Evolutionary conservation across 1,140 invertebrate species (phyloP).

Genomic region (Leptinotarsa undecemlineata): DNA sequence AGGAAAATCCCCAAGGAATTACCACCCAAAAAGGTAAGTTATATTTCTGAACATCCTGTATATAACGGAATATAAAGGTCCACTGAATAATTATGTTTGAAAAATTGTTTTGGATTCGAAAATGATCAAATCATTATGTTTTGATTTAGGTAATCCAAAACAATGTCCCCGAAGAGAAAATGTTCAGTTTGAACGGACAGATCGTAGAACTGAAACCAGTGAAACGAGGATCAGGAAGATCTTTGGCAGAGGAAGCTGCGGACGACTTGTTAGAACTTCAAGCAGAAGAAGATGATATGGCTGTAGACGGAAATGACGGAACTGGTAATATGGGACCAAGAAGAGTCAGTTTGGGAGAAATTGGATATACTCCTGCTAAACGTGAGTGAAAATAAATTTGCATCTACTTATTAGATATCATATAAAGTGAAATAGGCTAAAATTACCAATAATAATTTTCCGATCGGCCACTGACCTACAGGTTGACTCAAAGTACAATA

Average conservation of each 20-base stretch:
- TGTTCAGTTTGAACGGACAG: constrained; percentile 45
- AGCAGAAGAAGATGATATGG: constrained; percentile 33
- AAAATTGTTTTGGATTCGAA: too few relatives aligned
- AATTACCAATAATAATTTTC: not conserved
- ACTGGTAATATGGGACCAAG: constrained; percentile 27
- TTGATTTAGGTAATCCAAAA: constrained; percentile 14
- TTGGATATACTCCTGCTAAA: constrained; percentile 45
- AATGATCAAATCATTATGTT: not conserved
- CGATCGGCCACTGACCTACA: too few relatives aligned
- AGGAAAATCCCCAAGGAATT: constrained; percentile 33
- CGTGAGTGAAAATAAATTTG: constrained; percentile 28
- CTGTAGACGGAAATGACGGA: constrained; percentile 18
- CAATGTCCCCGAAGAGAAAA: constrained; percentile 43
- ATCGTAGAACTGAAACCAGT: constrained; percentile 48
- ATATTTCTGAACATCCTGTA: too few relatives aligned
- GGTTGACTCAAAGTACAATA: too few relatives aligned
- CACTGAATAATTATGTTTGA: too few relatives aligned
- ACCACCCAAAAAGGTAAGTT: constrained; percentile 18
- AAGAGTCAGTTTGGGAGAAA: constrained; percentile 39
- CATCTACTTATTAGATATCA: not conserved
- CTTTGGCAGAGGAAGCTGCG: constrained; percentile 46
- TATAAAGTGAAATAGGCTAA: not conserved
- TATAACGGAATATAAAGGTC: not conserved
- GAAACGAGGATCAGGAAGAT: constrained; percentile 19
- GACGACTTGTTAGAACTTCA: constrained; percentile 37